Conservation (phyloP, 1,140 invertebrate species). For the Tribolium madens region DNA sequence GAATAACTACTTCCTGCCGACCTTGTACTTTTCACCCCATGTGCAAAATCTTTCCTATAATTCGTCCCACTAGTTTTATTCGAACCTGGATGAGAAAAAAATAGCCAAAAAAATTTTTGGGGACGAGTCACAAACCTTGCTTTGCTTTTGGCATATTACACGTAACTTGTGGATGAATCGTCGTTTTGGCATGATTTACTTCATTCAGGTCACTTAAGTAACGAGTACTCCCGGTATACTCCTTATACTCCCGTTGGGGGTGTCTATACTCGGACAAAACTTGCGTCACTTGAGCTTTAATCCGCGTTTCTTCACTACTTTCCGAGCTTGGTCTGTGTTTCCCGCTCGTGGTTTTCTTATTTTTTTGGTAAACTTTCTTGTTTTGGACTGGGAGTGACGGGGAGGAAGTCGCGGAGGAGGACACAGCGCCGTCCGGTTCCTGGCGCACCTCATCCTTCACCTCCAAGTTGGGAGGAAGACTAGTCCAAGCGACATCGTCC, state of each 20-base stretch:
- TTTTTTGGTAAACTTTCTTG: slow-evolving; percentile 48
- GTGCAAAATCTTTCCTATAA: slow-evolving; percentile 61
- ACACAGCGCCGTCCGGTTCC: slow-evolving; percentile 76
- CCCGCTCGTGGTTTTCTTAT: slow-evolving; percentile 23
- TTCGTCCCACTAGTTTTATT: slow-evolving; percentile 53
- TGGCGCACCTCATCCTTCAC: slow-evolving; percentile 53
- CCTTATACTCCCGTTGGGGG: slow-evolving; percentile 63
- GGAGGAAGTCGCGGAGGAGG: slow-evolving; percentile 57
- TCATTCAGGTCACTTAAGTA: slow-evolving; percentile 42
- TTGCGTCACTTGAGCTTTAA: slow-evolving; percentile 57
- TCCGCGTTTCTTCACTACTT: slow-evolving; percentile 52
- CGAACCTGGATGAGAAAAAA: slow-evolving; percentile 49
- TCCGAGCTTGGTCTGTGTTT: slow-evolving; percentile 46
- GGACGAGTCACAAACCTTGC: slow-evolving; percentile 15
- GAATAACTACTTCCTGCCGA: slow-evolving; percentile 55
- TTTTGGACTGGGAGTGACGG: slow-evolving; percentile 39
- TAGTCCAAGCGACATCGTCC: slow-evolving; percentile 67
- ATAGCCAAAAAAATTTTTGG: neutral
- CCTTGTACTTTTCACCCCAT: slow-evolving; percentile 55
- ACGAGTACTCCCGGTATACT: slow-evolving; percentile 50
- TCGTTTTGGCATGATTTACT: slow-evolving; percentile 53
- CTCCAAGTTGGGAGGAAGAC: slow-evolving; percentile 58
- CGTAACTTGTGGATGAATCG: slow-evolving; percentile 62
- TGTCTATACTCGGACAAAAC: slow-evolving; percentile 63
- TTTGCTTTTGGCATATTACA: slow-evolving; percentile 64